Evolutionary conservation across 2,888 invertebrate species (phyloP), one percentile per base, ranked within the genome.

Genomic region (Drosophila diplacantha): DNA sequence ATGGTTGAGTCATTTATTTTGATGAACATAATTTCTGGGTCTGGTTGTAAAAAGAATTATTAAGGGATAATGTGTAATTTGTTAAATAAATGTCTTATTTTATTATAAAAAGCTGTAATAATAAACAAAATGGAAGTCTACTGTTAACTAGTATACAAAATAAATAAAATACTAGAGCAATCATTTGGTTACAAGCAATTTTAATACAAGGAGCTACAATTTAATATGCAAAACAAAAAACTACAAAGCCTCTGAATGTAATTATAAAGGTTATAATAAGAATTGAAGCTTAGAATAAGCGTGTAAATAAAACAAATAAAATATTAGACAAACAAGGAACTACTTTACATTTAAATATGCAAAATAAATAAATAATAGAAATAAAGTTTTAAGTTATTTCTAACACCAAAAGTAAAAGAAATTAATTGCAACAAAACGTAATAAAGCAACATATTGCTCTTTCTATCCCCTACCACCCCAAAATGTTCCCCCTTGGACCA

Each of bases 1-100:
- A 51, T n/a, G 26, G 12, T 18, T 44, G 29, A 44, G 18, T 44
- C 18, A 29, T 44, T 44, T 44, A 14, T 44, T 29, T 44, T 29
- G 5, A 18, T 44, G 18, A 44, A 44, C 43, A 16, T 43, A 26
- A 7, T 16, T 12, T 7, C 3, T 3, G 3, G 24, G n/a, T 3
- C 16, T 5, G 9, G 3, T n/a, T 9, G 16, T 43, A 43, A 16
- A 26, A 11, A 6, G 6, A 26, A 7, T 4, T 18, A 18, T 44
- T 44, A 44, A 18, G 5, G 8, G 14, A 5, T 29, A 44, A 44
- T 44, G 14, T 3, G 18, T 14, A 8, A 29, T 29, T 18, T 29
- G 3, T 2, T 18, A 44, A 1, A 44, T 26, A 18, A 29, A 18
- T 18, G 18, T 2, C 12, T 18, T 44, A 44, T 18, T 44, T 29